Base-by-base conservation (phyloP, 1,140 invertebrate genomes). In the Nomia melanderi region DNA sequence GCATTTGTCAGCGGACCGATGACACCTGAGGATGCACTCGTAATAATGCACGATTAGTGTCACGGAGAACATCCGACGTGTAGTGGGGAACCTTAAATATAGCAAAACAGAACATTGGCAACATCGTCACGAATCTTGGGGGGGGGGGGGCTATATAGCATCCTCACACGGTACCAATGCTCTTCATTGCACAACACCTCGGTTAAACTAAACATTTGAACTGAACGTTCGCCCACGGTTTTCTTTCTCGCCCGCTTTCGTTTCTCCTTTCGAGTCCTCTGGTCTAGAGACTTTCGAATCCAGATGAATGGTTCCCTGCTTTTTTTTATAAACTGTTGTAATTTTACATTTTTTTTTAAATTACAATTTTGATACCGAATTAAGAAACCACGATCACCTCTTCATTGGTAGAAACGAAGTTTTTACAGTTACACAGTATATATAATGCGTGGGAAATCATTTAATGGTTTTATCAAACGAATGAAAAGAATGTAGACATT, bases 31-130 rank as follows among this genome's bases (percentile, higher is more conserved):
- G 76, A 67, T 62, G 39, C 29, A 25, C 47, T 39, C 79, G 67
- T 65, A 77, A 81, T 65, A 59, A 67, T 56, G 53, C 29, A 65
- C 50, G 67, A 81, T 77, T 77, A 75, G 63, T 81, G 81, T 81
- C 41, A 39, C 63, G 57, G 60, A 81, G 47, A 62, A 41, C 47
- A 29, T 31, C 29, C 50, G 36, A 50, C 7, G 39, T 39, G 23
- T 67, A 41, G 74, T 62, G 41, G 39, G 54, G 36, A 53, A 74
- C 41, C 57, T 81, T 71, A 44, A 69, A 77, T 57, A 77, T 77
- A 77, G 67, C 67, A 41, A 77, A 63, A 77, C 66, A 31, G 67
- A 71, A 71, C 67, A 54, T 77, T 77, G 54, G 67, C 59, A 70
- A 77, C 57, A 77, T 77, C 71, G 57, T 77, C 57, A 62, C 67